These are phyloP conservation scores for Myiagra hebetior DNA, from an alignment of 2,113 vertebrate genomes.

Conservation along the genomic window DNA sequence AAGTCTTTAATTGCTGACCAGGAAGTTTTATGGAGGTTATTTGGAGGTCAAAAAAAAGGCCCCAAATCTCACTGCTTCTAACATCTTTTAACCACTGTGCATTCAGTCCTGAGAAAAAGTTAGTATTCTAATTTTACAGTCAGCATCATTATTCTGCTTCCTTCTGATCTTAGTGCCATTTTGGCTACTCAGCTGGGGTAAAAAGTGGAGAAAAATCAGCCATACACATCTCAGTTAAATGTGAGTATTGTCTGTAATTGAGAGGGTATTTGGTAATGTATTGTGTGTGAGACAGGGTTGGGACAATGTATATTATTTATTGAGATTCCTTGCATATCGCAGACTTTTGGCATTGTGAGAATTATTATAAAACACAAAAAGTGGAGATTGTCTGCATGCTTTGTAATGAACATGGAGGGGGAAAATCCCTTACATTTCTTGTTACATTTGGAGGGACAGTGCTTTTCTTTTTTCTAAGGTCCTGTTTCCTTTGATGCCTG, in stretches of 20 bases:
- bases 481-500: neutral
- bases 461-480: neutral
- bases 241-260: neutral
- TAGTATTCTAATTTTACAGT: neutral
- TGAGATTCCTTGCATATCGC: neutral
- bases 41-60: conserved; percentile 9
- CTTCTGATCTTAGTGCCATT: neutral
- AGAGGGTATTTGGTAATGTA: neutral
- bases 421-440: neutral
- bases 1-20: neutral
- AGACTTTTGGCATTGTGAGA: neutral
- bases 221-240: neutral
- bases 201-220: neutral
- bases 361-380: neutral
- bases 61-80: neutral
- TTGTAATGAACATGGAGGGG: neutral
- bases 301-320: neutral
- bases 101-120: neutral
- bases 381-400: neutral
- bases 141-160: neutral
- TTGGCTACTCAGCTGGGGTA: neutral
- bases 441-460: neutral
- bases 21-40: neutral
- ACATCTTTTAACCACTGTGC: neutral
- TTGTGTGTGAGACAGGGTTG: neutral